These are phyloP conservation scores for Drosophila ananassae DNA, from an alignment of 1,140 invertebrate species.

Conservation along the genomic window DNA sequence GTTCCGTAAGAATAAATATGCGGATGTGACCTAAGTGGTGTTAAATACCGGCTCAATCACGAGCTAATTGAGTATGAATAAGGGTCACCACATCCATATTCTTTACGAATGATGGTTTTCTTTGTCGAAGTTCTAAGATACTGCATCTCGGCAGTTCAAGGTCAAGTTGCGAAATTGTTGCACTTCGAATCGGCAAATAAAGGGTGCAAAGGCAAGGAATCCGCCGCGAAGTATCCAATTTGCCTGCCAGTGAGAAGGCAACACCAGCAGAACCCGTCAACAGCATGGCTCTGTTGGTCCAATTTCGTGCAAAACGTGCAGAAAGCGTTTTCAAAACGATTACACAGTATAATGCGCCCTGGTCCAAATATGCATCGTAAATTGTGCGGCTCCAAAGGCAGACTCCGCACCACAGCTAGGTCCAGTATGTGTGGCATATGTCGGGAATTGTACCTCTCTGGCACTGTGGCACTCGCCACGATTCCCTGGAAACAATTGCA, in stretches of 20 bases:
- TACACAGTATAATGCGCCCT: slow-evolving; percentile 58
- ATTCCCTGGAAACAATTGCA: slow-evolving; percentile 53
- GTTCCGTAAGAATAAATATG: slow-evolving; percentile 10
- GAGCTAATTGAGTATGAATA: background rate
- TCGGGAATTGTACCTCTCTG: slow-evolving; percentile 23
- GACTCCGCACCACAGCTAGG: slow-evolving; percentile 19
- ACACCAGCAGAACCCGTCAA: slow-evolving; percentile 24
- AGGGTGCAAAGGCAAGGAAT: background rate
- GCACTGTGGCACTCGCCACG: slow-evolving; percentile 36
- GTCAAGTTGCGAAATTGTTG: background rate
- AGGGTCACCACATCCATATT: background rate
- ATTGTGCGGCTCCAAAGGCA: slow-evolving; percentile 33
- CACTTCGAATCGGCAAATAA: slow-evolving; percentile 1
- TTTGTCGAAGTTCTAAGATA: no score
- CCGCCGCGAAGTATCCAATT: background rate
- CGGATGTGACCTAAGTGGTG: slow-evolving; percentile 24
- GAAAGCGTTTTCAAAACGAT: slow-evolving; percentile 53
- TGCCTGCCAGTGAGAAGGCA: background rate
- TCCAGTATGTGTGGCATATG: slow-evolving; percentile 59
- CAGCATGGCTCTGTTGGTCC: slow-evolving; percentile 36
- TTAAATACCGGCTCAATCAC: slow-evolving; percentile 32
- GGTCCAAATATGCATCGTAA: slow-evolving; percentile 57
- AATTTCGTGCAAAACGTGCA: slow-evolving; percentile 70
- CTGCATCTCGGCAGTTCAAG: background rate
- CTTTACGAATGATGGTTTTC: no score